These are phyloP conservation scores for Tauraco erythrolophus DNA, from an alignment of 2,113 vertebrate genomes.

Conservation along the genomic window DNA sequence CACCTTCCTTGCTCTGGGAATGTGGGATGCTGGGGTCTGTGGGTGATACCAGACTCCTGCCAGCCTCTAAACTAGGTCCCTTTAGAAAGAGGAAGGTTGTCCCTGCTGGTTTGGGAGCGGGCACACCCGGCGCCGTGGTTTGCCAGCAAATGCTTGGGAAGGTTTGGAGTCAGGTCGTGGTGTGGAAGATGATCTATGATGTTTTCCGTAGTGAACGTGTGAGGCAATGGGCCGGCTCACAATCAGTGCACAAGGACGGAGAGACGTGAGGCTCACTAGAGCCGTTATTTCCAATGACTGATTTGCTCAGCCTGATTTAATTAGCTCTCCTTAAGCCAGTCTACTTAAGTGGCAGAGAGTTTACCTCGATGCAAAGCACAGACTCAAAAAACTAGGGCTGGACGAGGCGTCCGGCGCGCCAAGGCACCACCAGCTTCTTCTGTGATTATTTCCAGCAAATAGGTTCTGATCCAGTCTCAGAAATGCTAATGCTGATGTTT, in stretches of 20 bases:
- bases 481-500: background rate
- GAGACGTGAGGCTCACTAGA: background rate
- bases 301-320: background rate
- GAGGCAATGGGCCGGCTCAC: background rate
- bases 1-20: background rate
- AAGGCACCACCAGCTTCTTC: background rate
- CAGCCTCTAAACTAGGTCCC: fast-evolving
- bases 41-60: background rate
- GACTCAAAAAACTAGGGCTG: background rate
- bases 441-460: background rate
- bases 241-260: background rate
- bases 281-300: background rate
- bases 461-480: fast-evolving
- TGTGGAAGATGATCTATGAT: background rate
- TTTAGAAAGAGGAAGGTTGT: background rate
- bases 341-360: background rate
- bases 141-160: background rate
- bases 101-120: background rate
- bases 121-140: fast-evolving
- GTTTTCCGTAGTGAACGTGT: background rate
- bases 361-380: background rate
- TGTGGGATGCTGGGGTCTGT: fast-evolving
- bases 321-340: background rate
- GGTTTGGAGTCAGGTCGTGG: background rate
- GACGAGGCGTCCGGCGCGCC: fast-evolving